phyloP scores from a whole-genome alignment of 2,113 vertebrate species.

The Corythaixoides concolor region DNA sequence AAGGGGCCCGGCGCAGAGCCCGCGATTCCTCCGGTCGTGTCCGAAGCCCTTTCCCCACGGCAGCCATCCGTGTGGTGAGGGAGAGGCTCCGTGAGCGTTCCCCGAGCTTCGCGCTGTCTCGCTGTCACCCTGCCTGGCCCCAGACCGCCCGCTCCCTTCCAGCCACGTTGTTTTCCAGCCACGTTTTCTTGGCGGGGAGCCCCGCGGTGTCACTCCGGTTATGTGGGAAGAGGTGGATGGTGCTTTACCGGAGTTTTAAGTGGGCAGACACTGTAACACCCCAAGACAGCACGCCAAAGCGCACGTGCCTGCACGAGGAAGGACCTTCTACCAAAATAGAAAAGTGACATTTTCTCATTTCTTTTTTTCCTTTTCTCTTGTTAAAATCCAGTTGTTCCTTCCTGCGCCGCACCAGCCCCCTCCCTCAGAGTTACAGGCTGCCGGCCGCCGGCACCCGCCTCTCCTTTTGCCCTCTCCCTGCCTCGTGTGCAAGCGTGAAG shows the following conservation, averaged over 20 bases:
- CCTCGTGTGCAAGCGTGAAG: fast-evolving
- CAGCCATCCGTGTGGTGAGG: fast-evolving
- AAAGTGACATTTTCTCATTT: background rate
- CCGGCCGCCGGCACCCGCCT: fast-evolving
- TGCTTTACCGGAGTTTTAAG: no score
- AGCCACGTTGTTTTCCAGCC: no score
- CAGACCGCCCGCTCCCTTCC: no score
- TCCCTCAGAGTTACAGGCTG: background rate
- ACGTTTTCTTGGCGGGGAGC: no score
- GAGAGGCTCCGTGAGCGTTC: background rate
- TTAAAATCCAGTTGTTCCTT: background rate
- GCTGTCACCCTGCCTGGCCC: no score
- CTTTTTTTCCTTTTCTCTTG: background rate
- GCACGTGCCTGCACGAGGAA: background rate
- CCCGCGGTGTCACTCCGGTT: no score
- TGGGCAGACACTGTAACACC: no score
- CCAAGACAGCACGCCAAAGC: no score
- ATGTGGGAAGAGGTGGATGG: no score
- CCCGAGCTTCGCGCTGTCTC: background rate
- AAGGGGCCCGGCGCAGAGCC: background rate
- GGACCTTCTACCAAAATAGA: background rate
- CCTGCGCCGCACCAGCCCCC: background rate
- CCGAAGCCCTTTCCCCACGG: fast-evolving
- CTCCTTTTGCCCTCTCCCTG: background rate
- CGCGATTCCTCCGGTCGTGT: fast-evolving